phyloP scores from a whole-genome alignment of 1,140 invertebrate genomes.

The Mesaphorura yosii region DNA sequence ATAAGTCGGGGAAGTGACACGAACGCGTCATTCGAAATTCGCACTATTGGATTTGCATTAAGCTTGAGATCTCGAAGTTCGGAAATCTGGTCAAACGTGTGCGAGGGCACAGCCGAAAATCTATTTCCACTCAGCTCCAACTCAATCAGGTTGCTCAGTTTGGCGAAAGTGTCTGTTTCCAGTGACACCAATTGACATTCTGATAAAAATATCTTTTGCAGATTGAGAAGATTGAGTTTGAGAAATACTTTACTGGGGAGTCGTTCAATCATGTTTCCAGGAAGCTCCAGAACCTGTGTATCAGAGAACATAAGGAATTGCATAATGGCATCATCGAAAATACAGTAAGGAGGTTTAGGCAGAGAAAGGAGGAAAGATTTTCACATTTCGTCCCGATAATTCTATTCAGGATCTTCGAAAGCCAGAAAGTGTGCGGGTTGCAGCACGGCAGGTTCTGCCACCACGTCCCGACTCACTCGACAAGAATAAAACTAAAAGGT shows the following conservation, averaged over 20 bases:
- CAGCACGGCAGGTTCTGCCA: too few species aligned
- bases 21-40: conserved; percentile 57
- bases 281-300: conserved; percentile 51
- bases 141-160: conserved; percentile 61
- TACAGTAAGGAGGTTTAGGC: background rate
- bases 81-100: conserved; percentile 53
- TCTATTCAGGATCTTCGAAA: too few species aligned
- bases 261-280: conserved; percentile 53
- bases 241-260: conserved; percentile 58
- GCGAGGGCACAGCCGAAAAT: conserved; percentile 53
- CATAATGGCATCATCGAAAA: too few species aligned
- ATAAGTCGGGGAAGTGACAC: conserved; percentile 52
- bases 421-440: too few species aligned
- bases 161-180: conserved; percentile 52
- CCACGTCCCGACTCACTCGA: too few species aligned
- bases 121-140: conserved; percentile 63
- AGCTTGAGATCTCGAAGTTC: conserved; percentile 63
- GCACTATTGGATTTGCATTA: conserved; percentile 56
- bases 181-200: conserved; percentile 50
- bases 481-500: too few species aligned
- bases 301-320: too few species aligned
- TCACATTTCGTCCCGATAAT: too few species aligned
- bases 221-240: conserved; percentile 55
- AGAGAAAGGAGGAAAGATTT: too few species aligned
- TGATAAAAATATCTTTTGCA: conserved; percentile 62